Evolutionary conservation across 1,140 invertebrate genomes (phyloP).

Genomic region (Arctopsyche grandis): DNA sequence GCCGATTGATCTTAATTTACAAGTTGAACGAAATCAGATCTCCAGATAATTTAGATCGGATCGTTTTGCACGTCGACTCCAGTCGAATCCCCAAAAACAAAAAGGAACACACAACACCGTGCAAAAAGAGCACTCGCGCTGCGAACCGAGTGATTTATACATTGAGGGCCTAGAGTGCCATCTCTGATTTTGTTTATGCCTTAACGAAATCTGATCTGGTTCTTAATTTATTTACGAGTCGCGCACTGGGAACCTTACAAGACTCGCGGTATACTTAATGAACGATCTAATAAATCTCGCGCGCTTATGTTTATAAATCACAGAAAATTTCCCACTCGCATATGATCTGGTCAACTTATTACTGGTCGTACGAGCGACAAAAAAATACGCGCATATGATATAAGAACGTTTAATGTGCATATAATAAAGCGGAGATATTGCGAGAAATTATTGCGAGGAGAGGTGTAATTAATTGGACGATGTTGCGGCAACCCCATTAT

Average conservation of each 20-base stretch:
- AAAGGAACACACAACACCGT: neutral
- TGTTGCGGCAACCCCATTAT: neutral
- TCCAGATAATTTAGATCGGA: slow-evolving; percentile 1
- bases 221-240: slow-evolving; percentile 49
- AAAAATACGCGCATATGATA: neutral
- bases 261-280: slow-evolving; percentile 36
- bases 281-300: slow-evolving; percentile 43
- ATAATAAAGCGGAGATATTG: neutral
- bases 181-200: slow-evolving; percentile 54
- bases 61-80: neutral
- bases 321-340: slow-evolving; percentile 21
- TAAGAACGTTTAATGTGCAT: neutral
- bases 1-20: neutral
- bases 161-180: slow-evolving; percentile 46
- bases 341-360: slow-evolving; percentile 16
- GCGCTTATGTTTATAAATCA: slow-evolving; percentile 8
- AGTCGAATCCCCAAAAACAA: neutral
- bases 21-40: neutral
- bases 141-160: slow-evolving; percentile 41
- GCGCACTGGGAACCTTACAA: slow-evolving; percentile 29
- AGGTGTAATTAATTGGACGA: neutral
- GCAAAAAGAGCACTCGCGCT: neutral
- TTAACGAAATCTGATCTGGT: slow-evolving; percentile 53
- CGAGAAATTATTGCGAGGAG: neutral
- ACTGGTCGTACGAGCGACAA: neutral